phyloP scores from a whole-genome alignment of 2,113 vertebrate genomes.

The Spea multiplicata region DNA sequence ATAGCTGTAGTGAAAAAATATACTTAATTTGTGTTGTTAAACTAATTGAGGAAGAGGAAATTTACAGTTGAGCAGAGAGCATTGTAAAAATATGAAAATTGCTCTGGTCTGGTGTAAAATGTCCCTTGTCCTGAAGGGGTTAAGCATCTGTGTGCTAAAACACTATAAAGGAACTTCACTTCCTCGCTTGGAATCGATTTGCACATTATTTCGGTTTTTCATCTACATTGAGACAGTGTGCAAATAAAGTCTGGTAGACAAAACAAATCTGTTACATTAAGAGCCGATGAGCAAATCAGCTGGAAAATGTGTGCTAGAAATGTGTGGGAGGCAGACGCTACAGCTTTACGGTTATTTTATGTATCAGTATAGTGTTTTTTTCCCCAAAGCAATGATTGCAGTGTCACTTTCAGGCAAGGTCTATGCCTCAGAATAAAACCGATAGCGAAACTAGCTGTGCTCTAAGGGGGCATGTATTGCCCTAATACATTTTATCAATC shows the following conservation, averaged over 20 bases:
- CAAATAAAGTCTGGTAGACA: background rate
- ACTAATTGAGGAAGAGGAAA: too few relatives aligned
- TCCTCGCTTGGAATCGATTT: too few relatives aligned
- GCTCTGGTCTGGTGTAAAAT: too few relatives aligned
- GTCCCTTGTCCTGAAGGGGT: too few relatives aligned
- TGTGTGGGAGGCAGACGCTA: conserved; percentile 8
- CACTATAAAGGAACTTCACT: too few relatives aligned
- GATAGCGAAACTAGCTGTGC: conserved; percentile 12
- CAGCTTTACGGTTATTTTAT: conserved; percentile 31
- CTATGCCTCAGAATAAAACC: conserved; percentile 9
- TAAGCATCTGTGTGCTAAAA: too few relatives aligned
- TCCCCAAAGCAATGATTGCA: conserved; percentile 4
- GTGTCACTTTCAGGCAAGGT: conserved; percentile 10
- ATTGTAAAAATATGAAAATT: too few relatives aligned
- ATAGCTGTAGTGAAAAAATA: too few relatives aligned
- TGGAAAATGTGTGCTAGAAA: background rate
- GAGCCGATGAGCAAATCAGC: background rate
- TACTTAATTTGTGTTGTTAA: too few relatives aligned
- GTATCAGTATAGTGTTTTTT: conserved; percentile 1
- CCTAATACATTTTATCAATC: conserved; percentile 34
- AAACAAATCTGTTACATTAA: background rate
- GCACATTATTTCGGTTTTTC: too few relatives aligned
- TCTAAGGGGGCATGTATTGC: background rate
- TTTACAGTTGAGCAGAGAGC: too few relatives aligned
- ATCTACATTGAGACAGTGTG: background rate